Evolutionary conservation across 2,888 invertebrate species (phyloP).

Genomic region (Seira ritae): DNA sequence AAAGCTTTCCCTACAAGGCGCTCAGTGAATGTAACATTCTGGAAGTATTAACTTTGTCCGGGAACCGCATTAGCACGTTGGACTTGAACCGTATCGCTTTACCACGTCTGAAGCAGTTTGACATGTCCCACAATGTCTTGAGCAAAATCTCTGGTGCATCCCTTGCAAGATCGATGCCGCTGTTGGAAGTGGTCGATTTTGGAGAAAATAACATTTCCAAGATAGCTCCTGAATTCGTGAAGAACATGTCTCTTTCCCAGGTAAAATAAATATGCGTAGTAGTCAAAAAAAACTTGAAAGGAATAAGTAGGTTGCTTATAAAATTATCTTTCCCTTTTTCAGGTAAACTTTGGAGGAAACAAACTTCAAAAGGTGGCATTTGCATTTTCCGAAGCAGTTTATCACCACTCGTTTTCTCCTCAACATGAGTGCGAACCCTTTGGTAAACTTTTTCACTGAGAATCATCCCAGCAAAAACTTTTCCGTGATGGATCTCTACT

Average conservation of each 20-base stretch:
- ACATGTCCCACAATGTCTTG: constrained; percentile 85
- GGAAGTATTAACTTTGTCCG: constrained; percentile 80
- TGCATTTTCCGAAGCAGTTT: constrained; percentile 84
- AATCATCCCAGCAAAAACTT: constrained; percentile 84
- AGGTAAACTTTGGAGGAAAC: constrained; percentile 80
- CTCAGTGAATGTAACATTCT: constrained; percentile 85
- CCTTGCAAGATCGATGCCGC: constrained; percentile 85
- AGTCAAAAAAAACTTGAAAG: not conserved
- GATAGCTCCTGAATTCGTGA: constrained; percentile 87
- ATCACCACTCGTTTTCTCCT: constrained; percentile 83
- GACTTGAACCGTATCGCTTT: constrained; percentile 87
- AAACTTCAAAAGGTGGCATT: constrained; percentile 87
- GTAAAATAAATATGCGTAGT: constrained; percentile 78
- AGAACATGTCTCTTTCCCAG: constrained; percentile 82
- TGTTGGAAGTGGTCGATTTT: constrained; percentile 84
- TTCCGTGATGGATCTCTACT: constrained; percentile 87
- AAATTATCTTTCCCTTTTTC: not conserved
- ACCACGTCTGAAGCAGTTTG: constrained; percentile 84
- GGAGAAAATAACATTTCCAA: constrained; percentile 86
- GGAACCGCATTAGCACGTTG: constrained; percentile 78
- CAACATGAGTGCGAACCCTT: constrained; percentile 89
- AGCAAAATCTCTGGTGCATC: constrained; percentile 80
- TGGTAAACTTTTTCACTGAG: constrained; percentile 83
- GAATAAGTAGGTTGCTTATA: no score
- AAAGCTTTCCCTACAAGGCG: constrained; percentile 87